Conservation (phyloP, 2,888 invertebrate genomes). For the Tortricodes alternella region DNA sequence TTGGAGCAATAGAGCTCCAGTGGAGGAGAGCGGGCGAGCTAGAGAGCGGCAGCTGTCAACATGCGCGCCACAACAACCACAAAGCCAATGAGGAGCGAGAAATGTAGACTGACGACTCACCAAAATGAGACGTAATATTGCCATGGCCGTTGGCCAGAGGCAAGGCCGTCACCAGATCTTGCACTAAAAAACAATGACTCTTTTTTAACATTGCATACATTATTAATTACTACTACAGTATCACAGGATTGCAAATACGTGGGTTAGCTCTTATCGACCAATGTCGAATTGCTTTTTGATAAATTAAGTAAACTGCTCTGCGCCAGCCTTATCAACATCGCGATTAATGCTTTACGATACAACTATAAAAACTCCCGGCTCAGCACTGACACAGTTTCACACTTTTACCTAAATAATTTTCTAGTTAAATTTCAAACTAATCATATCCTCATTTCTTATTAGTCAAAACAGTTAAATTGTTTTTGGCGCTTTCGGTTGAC, state of each 20-base stretch:
- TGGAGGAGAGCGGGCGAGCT: slow-evolving; percentile 56
- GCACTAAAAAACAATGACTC: slow-evolving; percentile 82
- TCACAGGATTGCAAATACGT: slow-evolving; percentile 35
- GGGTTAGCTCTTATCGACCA: slow-evolving; percentile 37
- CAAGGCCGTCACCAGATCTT: slow-evolving; percentile 83
- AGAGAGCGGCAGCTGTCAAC: slow-evolving; percentile 68
- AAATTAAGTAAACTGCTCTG: slow-evolving; percentile 36
- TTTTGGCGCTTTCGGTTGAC: slow-evolving; percentile 49
- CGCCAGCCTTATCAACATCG: slow-evolving; percentile 37
- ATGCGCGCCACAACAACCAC: slow-evolving; percentile 78
- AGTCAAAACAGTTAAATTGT: slow-evolving; percentile 31
- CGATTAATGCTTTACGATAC: slow-evolving; percentile 33
- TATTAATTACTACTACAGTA: slow-evolving; percentile 50
- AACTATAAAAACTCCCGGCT: slow-evolving; percentile 11
- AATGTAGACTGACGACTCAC: slow-evolving; percentile 79
- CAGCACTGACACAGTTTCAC: neutral
- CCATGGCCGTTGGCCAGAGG: slow-evolving; percentile 82
- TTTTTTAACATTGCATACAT: slow-evolving; percentile 75
- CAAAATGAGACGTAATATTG: slow-evolving; percentile 81
- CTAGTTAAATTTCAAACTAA: slow-evolving; percentile 2
- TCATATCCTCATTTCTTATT: slow-evolving; percentile 25
- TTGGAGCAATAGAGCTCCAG: slow-evolving; percentile 51
- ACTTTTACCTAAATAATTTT: slow-evolving; percentile 10
- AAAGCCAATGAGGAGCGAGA: slow-evolving; percentile 75
- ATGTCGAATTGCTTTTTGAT: slow-evolving; percentile 42